phyloP scores from a whole-genome alignment of 2,888 invertebrate species.

The Philereme transversata region DNA sequence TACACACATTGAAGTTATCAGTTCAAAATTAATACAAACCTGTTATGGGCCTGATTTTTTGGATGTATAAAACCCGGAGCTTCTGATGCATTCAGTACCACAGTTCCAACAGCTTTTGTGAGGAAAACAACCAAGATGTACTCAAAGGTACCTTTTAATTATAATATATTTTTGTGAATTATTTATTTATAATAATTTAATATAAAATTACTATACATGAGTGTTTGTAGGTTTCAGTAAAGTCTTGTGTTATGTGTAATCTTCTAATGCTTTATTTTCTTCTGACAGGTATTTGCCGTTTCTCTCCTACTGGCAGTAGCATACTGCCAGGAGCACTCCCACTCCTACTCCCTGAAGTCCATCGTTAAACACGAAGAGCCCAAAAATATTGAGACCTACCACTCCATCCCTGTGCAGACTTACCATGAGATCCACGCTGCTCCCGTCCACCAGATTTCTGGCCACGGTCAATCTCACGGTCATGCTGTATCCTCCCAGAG shows the following conservation, averaged over 20 bases:
- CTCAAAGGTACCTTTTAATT: constrained; percentile 31
- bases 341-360: constrained; percentile 49
- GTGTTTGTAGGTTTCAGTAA: no score
- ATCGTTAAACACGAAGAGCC: constrained; percentile 56
- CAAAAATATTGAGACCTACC: constrained; percentile 44
- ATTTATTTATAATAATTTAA: no score
- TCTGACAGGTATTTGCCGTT: constrained; percentile 47
- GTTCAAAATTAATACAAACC: constrained; percentile 49
- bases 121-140: constrained; percentile 53
- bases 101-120: constrained; percentile 48
- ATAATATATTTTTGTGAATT: neutral
- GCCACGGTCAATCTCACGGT: constrained; percentile 41
- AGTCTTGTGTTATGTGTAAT: neutral
- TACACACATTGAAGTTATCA: constrained; percentile 42
- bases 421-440: constrained; percentile 31
- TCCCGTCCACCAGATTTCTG: constrained; percentile 35
- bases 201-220: no score
- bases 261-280: constrained; percentile 4
- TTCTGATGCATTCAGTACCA: constrained; percentile 45
- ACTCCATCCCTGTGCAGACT: constrained; percentile 31
- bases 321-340: constrained; percentile 52
- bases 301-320: constrained; percentile 43
- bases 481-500: constrained; percentile 56
- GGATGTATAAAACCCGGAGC: constrained; percentile 59
- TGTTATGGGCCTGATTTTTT: constrained; percentile 50